These are phyloP conservation scores for Taxidea taxus DNA, from an alignment of 2,113 vertebrate genomes.

Conservation along the genomic window DNA sequence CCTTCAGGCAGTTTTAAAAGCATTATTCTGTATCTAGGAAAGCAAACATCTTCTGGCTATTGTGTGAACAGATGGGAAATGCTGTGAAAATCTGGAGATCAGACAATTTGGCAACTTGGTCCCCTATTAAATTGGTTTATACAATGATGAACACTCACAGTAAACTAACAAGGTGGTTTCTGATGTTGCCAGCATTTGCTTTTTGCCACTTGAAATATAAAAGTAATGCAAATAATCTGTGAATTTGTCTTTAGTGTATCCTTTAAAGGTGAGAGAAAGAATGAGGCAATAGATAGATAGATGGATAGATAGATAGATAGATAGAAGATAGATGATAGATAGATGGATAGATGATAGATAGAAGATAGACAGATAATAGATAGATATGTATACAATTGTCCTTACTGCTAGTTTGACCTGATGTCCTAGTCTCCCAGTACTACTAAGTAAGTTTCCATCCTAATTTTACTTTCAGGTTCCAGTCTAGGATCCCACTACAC, in stretches of 20 bases:
- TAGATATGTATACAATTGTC: background rate
- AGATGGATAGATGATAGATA: background rate
- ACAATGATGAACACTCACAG: background rate
- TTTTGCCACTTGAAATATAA: background rate
- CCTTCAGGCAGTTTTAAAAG: slow-evolving; percentile 29
- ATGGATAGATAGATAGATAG: too few species aligned
- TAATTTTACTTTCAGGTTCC: background rate
- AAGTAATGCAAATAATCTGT: background rate
- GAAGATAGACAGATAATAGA: accelerated
- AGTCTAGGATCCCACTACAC: background rate
- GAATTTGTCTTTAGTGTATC: background rate
- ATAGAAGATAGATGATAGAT: background rate
- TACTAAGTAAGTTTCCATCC: background rate
- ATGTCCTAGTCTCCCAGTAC: background rate
- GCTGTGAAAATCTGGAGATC: slow-evolving; percentile 6
- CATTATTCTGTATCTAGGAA: background rate
- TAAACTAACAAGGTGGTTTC: slow-evolving; percentile 30
- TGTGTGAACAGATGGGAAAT: slow-evolving; percentile 54
- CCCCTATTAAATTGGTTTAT: background rate
- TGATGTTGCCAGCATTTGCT: slow-evolving; percentile 11
- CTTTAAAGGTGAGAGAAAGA: background rate
- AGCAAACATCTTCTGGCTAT: slow-evolving; percentile 14
- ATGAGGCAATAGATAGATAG: background rate
- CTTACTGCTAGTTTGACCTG: background rate
- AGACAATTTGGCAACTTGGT: background rate